Percentiles rank a stretch among this genome's conserved stretches.
These are phyloP conservation scores for Onychomys torridus DNA, from an alignment of 2,797 vertebrate genomes.

Conservation along the genomic window DNA sequence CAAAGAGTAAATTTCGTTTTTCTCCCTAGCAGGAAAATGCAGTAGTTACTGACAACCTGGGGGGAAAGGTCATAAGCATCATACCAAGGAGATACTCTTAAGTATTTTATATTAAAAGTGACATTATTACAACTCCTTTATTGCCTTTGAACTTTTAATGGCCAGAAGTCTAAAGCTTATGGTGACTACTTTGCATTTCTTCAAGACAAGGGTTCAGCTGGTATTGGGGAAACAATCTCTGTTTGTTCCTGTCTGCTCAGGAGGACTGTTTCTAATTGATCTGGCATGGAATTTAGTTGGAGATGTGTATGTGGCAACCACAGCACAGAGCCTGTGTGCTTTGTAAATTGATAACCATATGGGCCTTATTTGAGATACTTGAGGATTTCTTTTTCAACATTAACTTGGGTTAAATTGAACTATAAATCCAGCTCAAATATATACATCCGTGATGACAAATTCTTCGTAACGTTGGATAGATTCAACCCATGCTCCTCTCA, in stretches of 20 bases:
- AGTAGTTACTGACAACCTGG: slow-evolving; percentile 63
- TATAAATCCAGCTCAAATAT: slow-evolving; percentile 81
- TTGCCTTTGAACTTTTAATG: slow-evolving; percentile 53
- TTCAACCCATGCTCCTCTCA: slow-evolving; percentile 63
- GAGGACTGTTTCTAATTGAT: slow-evolving; percentile 91
- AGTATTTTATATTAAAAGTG: slow-evolving; percentile 38
- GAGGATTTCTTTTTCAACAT: slow-evolving; percentile 85
- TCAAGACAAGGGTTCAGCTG: slow-evolving; percentile 85
- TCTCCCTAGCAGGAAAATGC: slow-evolving; percentile 52
- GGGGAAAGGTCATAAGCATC: neutral
- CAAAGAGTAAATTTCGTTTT: slow-evolving; percentile 31
- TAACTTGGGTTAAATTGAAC: slow-evolving; percentile 86
- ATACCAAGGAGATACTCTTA: slow-evolving; percentile 49
- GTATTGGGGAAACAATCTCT: slow-evolving; percentile 86
- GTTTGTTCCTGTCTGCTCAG: slow-evolving; percentile 87
- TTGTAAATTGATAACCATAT: slow-evolving; percentile 89
- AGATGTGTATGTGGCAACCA: slow-evolving; percentile 87
- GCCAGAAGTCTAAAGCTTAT: slow-evolving; percentile 71
- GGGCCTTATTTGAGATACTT: slow-evolving; percentile 88
- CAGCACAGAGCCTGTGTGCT: slow-evolving; percentile 87
- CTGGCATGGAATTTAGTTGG: slow-evolving; percentile 89
- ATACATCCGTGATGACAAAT: slow-evolving; percentile 27
- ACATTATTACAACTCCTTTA: slow-evolving; percentile 67
- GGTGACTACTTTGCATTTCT: slow-evolving; percentile 78
- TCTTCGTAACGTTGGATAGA: slow-evolving; percentile 61